phyloP scores from a whole-genome alignment of 2,888 invertebrate species.

The Agriopis marginaria region DNA sequence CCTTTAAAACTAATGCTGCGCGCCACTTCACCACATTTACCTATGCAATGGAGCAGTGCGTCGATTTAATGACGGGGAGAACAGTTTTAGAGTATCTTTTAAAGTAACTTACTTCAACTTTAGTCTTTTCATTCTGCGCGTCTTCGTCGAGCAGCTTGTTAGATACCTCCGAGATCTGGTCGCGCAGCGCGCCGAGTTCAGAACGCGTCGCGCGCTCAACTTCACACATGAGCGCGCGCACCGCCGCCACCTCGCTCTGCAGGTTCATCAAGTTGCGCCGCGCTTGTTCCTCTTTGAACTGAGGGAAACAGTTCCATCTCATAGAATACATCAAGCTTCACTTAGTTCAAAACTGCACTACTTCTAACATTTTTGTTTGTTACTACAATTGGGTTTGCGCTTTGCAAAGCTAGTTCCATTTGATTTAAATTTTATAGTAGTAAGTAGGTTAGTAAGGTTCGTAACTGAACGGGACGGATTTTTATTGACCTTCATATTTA shows the following conservation, averaged over 20 bases:
- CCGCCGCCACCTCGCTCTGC: constrained; percentile 64
- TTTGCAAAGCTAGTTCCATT: too few relatives aligned
- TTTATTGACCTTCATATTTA: too few relatives aligned
- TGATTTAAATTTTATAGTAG: neutral
- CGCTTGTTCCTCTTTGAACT: constrained; percentile 77
- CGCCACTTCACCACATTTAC: too few relatives aligned
- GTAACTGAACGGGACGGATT: too few relatives aligned
- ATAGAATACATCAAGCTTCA: too few relatives aligned
- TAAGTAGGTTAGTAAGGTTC: too few relatives aligned
- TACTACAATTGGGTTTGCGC: too few relatives aligned
- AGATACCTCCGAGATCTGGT: constrained; percentile 65
- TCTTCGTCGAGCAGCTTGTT: constrained; percentile 64
- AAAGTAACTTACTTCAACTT: constrained; percentile 56
- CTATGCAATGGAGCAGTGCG: too few relatives aligned
- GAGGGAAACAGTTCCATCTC: neutral
- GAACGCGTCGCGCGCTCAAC: constrained; percentile 69
- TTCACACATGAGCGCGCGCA: constrained; percentile 64
- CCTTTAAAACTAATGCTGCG: too few relatives aligned
- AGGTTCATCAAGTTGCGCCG: constrained; percentile 59
- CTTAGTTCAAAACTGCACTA: too few relatives aligned
- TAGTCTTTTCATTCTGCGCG: constrained; percentile 50
- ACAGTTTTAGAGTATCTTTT: neutral
- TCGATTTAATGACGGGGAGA: too few relatives aligned
- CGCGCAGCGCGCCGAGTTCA: constrained; percentile 65
- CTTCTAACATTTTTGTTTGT: too few relatives aligned